Evolutionary conservation across 2,113 vertebrate species (phyloP).

Genomic region (Hydrolagus affinis): DNA sequence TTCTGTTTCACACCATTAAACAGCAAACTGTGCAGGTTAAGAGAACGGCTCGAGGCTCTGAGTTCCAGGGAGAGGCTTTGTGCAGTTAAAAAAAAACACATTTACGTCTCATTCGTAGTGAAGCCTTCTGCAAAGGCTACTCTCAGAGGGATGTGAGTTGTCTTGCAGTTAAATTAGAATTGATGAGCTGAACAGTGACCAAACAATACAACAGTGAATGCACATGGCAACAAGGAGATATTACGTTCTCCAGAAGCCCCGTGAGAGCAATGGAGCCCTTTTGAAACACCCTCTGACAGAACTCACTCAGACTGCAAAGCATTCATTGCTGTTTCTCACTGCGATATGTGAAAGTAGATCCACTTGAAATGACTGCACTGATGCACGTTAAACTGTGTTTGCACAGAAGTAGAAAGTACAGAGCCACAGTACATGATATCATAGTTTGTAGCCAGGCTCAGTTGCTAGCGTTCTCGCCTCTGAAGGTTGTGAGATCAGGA

Average conservation of each 20-base stretch:
- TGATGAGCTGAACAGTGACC: constrained; percentile 6
- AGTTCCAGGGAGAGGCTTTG: background rate
- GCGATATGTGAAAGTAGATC: background rate
- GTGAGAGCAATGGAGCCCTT: constrained; percentile 16
- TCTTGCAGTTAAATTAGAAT: constrained; percentile 20
- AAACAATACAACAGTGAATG: constrained; percentile 3
- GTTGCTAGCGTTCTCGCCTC: too few relatives aligned
- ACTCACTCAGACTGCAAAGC: background rate
- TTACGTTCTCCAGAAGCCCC: background rate
- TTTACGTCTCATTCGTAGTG: background rate
- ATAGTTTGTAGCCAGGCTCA: too few relatives aligned
- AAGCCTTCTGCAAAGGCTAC: background rate
- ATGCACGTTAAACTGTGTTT: background rate
- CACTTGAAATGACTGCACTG: background rate
- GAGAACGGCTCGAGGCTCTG: background rate
- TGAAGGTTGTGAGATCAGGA: too few relatives aligned
- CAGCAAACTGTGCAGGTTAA: background rate
- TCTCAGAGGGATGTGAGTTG: background rate
- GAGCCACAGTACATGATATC: too few relatives aligned
- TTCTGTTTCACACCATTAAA: constrained; percentile 5
- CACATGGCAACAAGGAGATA: constrained; percentile 4
- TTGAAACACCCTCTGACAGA: constrained; percentile 7
- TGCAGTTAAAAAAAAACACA: background rate
- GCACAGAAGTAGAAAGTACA: background rate
- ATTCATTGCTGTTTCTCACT: background rate